These are phyloP conservation scores for Adoxophyes honmai DNA, from an alignment of 1,140 invertebrate genomes.

Conservation along the genomic window DNA sequence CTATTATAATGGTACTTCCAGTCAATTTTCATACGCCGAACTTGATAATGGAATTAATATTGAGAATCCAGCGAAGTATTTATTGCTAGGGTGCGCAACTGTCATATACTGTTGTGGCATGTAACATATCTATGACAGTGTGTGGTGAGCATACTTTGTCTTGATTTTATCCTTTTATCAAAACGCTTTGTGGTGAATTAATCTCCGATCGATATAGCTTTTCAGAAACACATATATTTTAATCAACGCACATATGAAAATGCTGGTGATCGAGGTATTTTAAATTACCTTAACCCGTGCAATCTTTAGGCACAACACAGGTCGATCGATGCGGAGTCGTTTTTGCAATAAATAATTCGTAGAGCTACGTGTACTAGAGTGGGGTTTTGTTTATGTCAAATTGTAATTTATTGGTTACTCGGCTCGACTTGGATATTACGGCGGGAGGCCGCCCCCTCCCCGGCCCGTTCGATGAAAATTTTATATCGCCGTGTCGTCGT, in stretches of 20 bases:
- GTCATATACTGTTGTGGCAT: too few species aligned
- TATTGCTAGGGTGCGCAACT: too few species aligned
- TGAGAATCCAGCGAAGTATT: too few species aligned
- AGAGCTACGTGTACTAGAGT: conserved; percentile 50
- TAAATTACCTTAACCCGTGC: background rate
- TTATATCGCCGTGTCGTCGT: conserved; percentile 65
- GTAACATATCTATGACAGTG: too few species aligned
- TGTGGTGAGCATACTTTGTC: too few species aligned
- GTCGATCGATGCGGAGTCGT: conserved; percentile 22
- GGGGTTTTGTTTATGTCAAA: conserved; percentile 72
- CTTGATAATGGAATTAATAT: too few species aligned
- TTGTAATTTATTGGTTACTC: conserved; percentile 72
- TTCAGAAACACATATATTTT: too few species aligned
- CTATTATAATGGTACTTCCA: background rate
- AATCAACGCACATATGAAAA: too few species aligned
- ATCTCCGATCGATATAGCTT: too few species aligned
- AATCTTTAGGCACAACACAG: background rate
- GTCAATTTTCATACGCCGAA: too few species aligned
- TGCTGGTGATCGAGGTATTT: background rate
- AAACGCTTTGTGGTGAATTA: too few species aligned
- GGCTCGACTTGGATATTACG: conserved; percentile 67
- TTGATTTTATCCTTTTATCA: too few species aligned
- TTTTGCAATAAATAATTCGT: conserved; percentile 66
- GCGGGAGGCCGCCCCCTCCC: conserved; percentile 33
- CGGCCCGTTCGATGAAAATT: conserved; percentile 59